Base-by-base conservation (phyloP, 1,140 invertebrate species). In the Pseudomyrmex flavicornis region DNA sequence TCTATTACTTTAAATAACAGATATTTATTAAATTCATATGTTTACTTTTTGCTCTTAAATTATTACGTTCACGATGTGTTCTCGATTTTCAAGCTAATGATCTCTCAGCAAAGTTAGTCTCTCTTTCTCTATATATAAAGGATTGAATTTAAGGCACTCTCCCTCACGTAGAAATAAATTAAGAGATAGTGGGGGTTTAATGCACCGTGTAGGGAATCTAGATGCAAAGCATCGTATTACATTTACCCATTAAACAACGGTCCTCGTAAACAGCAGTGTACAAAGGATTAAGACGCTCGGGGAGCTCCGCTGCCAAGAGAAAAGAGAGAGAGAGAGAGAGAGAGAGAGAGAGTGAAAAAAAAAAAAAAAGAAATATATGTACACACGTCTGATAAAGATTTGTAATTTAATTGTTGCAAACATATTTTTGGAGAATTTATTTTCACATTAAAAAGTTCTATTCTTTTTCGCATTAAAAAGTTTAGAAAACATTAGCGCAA, bases 201-300 rank as follows among this genome's bases (percentile, higher is more conserved):
- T 59, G 20, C 76, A 59, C 54, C 10, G 15, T 35, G 35, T 35
- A 35, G 35, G n/a, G 35, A 70, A 79, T 59, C 76, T 79, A 70
- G 76, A 79, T 70, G 52, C 76, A 66, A 59, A 79, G 44, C 65
- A 13, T 70, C 76, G 44, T 79, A 70, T 79, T 79, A 79, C 76
- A 58, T 70, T 70, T 59, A 70, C n/a, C 54, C 66, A 59, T 80
- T 80, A 72, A 80, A 80, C 7, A 35, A 69, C 66, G 76, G 44
- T 80, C 44, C 52, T 59, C 65, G 66, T 80, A 80, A 80, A 80
- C 54, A 70, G 76, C 66, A 80, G 76, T 72, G 54, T 44, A 80
- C 65, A 59, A 80, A 80, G 44, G 66, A 70, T 80, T 80, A 72
- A 80, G 66, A 80, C 9, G 76, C 65, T 79, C 35, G 20, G 35